Conservation (phyloP, 2,888 invertebrate genomes). For the Macrophya annulata region DNA sequence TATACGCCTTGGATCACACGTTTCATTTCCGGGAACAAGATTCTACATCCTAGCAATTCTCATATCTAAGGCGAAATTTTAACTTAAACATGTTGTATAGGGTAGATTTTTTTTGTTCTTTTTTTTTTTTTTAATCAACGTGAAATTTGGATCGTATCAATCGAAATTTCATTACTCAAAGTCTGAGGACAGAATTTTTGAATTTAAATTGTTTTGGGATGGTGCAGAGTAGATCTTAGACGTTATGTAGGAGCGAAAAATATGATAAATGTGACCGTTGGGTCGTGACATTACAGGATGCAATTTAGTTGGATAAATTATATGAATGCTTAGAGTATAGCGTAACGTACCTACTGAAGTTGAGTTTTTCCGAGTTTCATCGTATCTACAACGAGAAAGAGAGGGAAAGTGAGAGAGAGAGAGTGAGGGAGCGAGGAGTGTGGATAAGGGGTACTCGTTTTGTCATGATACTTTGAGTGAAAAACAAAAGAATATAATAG, state of each 20-base stretch:
- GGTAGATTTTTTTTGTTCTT: not conserved
- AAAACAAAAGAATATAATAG: slow-evolving; percentile 27
- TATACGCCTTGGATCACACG: slow-evolving; percentile 19
- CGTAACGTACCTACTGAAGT: not conserved
- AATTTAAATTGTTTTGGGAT: not conserved
- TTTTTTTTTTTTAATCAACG: not conserved
- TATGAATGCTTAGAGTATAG: not conserved
- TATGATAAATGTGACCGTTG: not conserved
- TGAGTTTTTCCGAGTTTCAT: slow-evolving; percentile 12
- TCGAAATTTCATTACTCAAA: no score
- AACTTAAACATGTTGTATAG: not conserved
- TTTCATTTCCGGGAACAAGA: not conserved
- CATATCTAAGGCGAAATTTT: not conserved
- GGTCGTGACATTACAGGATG: slow-evolving; percentile 15
- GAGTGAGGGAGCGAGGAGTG: not conserved
- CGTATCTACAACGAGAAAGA: not conserved
- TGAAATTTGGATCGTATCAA: no score
- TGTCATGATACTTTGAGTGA: slow-evolving; percentile 17
- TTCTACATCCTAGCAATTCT: not conserved
- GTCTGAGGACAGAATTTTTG: not conserved
- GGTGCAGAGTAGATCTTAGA: no score
- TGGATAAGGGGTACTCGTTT: slow-evolving; percentile 14
- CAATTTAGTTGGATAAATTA: not conserved
- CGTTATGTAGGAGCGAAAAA: not conserved
- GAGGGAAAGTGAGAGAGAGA: no score